Evolutionary conservation across 2,888 invertebrate species (phyloP), one percentile per base, ranked within the genome.

Genomic region (Notodonta ziczac): DNA sequence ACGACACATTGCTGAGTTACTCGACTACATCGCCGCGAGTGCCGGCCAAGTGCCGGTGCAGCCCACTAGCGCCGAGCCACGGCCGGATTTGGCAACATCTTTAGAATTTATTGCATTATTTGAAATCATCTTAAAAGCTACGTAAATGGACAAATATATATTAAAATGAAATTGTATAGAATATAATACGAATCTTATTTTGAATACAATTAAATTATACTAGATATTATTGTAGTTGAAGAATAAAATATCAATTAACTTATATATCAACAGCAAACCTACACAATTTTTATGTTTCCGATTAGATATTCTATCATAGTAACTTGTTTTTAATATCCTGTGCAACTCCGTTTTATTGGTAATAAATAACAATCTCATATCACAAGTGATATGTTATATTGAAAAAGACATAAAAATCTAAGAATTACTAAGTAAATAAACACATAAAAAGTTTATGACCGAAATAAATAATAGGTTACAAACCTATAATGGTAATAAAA

Each of bases 1-100:
- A 74, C 72, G 61, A 59, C 9, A 58, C 66, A 65, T 62, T 72
- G 72, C 55, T 14, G 52, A 57, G 51, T 60, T 50, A 63, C 6
- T 35, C 57, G 60, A 68, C 53, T 9, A 65, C 40, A 53, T 32
- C 10, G 39, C 2, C 46, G 44, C 46, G 58, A 54, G 59, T 55
- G 56, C 12, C 46, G 32, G 32, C 53, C 4, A 35, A 35, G 35
- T 35, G 35, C 0, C 0, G 5, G 13, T 10, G n/a, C 46, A 2
- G 24, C n/a, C n/a, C n/a, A 46, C 46, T 46, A 46, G 13, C 46
- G 46, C 46, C 46, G 10, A 5, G 46, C 5, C 5, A n/a, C 46
- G 46, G n/a, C n/a, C 4, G 5, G 10, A 60, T 7, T 16, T 7
- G 16, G 24, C n/a, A 48, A 48, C n/a, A 48, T 16, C 14, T 51